Evolutionary conservation across 1,140 invertebrate species (phyloP), one percentile per base, ranked within the genome.

Genomic region (Bilobella aurantiaca): DNA sequence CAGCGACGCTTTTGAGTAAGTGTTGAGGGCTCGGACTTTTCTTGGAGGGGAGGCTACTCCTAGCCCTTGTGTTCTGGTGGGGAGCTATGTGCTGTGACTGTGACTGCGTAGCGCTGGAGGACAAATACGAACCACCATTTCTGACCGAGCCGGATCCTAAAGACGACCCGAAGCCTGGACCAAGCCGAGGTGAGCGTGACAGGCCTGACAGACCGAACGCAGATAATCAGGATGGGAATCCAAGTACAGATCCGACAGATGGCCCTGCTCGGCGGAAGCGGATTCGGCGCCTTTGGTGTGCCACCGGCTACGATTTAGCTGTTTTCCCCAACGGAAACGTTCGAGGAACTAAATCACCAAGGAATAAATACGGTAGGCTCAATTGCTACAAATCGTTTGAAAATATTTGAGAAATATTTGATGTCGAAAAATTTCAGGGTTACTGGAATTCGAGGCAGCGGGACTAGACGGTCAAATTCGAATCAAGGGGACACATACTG

Each of bases 401-500:
- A 49, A 49, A 8, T 63, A 16, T 29, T 3, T 46, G 29, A 18
- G 2, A 62, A 62, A 53, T 42, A 2, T 63, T 12, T 42, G n/a
- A 42, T 42, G 8, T 42, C 34, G n/a, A 65, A 60, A 65, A 65
- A 12, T 76, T 77, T 23, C 69, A 85, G 84, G 81, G 18, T 75
- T 82, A 66, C 73, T 86, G 63, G 79, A 84, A 68, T 75, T 86
- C 58, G 78, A 77, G 37, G 77, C 80, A 1, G 79, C 77, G 16
- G 81, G 74, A 58, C 70, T 70, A 68, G 82, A 70, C 27, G 71
- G 79, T 5, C 78, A 85, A 69, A 79, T 86, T 25, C 75, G 79
- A 69, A 82, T 86, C 58, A 77, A 78, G 74, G 83, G 80, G 58
- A 74, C 81, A n/a, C 77, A 82, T 65, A 81, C 81, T 1, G 79